Conservation (phyloP, 2,888 invertebrate species). For the Thumatha senex region DNA sequence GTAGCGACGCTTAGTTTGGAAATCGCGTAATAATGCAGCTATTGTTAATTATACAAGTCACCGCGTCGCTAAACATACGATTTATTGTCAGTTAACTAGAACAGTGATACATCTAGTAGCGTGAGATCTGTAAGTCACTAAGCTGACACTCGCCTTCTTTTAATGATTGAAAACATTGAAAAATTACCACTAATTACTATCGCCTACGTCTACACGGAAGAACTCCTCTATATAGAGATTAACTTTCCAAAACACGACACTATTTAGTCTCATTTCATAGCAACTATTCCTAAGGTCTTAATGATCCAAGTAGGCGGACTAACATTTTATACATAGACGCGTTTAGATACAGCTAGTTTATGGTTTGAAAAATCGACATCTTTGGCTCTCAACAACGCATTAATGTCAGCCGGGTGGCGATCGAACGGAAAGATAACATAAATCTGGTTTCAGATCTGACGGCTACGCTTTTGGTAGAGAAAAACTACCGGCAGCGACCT, state of each 20-base stretch:
- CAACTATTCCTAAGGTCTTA: constrained; percentile 35
- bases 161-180: constrained; percentile 63
- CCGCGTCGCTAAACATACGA: constrained; percentile 78
- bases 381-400: constrained; percentile 49
- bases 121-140: constrained; percentile 62
- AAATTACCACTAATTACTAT: constrained; percentile 60
- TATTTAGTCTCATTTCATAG: constrained; percentile 16
- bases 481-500: constrained; percentile 61
- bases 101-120: constrained; percentile 64
- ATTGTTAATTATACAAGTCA: constrained; percentile 82
- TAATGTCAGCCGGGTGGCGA: constrained; percentile 63
- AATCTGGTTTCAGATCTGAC: constrained; percentile 67
- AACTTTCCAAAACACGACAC: constrained; percentile 51
- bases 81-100: constrained; percentile 78
- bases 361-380: constrained; percentile 62
- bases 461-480: constrained; percentile 58
- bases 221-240: constrained; percentile 46
- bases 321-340: constrained; percentile 51
- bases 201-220: constrained; percentile 39
- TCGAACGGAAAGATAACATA: constrained; percentile 61
- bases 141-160: constrained; percentile 46
- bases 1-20: constrained; percentile 73
- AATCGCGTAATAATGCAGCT: constrained; percentile 78
- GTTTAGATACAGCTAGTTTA: constrained; percentile 52
- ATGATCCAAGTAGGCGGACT: constrained; percentile 48